These are phyloP conservation scores for Drosophila neonasuta DNA, from an alignment of 2,888 invertebrate species.

Conservation along the genomic window DNA sequence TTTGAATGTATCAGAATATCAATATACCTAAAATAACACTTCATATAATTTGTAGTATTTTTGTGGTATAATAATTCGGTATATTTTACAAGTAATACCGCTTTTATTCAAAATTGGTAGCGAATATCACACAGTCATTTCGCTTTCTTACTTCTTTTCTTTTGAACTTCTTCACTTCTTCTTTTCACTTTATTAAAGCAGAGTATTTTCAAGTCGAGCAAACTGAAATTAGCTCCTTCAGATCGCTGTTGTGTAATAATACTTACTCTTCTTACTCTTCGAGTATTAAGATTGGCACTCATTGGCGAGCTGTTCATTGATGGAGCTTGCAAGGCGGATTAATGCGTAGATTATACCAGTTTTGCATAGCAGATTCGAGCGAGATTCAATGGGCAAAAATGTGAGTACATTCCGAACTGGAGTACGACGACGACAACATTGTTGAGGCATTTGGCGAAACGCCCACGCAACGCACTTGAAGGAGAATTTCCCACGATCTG, in stretches of 20 bases:
- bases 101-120: no score
- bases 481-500: constrained; percentile 55
- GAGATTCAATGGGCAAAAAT: background rate
- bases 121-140: no score
- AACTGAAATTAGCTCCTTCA: background rate
- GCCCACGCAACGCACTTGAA: constrained; percentile 40
- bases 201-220: background rate
- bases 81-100: no score
- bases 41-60: no score
- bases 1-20: no score
- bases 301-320: background rate
- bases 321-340: constrained; percentile 10
- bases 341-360: constrained; percentile 47
- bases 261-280: background rate
- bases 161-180: no score
- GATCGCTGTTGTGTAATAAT: background rate
- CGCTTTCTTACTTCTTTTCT: no score
- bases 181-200: no score
- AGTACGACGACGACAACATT: constrained; percentile 8
- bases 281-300: background rate
- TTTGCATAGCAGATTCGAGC: constrained; percentile 15
- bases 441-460: constrained; percentile 21
- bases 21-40: no score
- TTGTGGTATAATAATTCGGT: no score
- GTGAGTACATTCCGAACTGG: background rate